Evolutionary conservation across 2,888 invertebrate genomes (phyloP).

Genomic region (Hemaris fuciformis): DNA sequence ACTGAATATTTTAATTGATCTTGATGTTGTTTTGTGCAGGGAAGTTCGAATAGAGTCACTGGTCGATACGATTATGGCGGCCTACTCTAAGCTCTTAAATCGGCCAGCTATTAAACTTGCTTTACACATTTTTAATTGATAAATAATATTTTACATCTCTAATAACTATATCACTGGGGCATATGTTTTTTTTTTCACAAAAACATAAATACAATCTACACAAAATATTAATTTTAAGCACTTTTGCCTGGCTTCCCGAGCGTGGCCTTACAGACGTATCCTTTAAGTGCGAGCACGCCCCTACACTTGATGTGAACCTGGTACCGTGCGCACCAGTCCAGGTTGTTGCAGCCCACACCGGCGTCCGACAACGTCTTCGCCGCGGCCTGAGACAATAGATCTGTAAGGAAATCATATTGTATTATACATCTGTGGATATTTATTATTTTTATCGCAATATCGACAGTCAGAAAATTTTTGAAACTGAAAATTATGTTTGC

Average conservation of each 20-base stretch:
- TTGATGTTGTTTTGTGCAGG: too few species aligned
- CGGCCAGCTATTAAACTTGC: too few species aligned
- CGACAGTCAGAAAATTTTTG: too few species aligned
- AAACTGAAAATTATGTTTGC: too few species aligned
- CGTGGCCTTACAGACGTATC: constrained; percentile 86
- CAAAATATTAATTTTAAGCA: constrained; percentile 16
- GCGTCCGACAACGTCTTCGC: constrained; percentile 80
- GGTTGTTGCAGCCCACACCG: constrained; percentile 61
- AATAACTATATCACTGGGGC: not conserved
- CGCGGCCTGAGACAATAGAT: constrained; percentile 72
- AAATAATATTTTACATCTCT: too few species aligned
- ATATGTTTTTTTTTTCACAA: not conserved
- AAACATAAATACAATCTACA: not conserved
- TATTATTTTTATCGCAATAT: too few species aligned
- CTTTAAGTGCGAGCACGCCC: constrained; percentile 94
- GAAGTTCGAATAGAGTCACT: too few species aligned
- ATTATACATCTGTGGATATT: not conserved
- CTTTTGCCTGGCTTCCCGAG: constrained; percentile 37
- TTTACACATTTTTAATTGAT: too few species aligned
- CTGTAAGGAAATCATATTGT: constrained; percentile 38
- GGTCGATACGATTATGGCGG: too few species aligned
- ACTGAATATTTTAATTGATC: too few species aligned
- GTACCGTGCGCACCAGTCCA: constrained; percentile 92
- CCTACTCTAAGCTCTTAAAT: too few species aligned
- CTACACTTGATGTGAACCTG: constrained; percentile 95